Evolutionary conservation across 1,140 invertebrate species (phyloP).

Genomic region (Eumeta japonica): DNA sequence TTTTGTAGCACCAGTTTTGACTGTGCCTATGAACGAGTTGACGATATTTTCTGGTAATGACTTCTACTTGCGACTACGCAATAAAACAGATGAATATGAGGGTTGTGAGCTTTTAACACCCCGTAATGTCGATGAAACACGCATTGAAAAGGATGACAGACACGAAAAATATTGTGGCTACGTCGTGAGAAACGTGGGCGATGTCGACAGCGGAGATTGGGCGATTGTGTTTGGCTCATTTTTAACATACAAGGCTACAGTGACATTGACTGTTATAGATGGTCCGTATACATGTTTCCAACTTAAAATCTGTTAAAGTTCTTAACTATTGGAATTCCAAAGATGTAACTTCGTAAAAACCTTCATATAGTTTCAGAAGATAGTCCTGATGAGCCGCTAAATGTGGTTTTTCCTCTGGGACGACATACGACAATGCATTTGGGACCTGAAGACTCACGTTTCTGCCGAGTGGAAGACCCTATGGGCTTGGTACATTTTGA

Average conservation of each 20-base stretch:
- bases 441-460: constrained; percentile 31
- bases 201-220: constrained; percentile 23
- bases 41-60: constrained; percentile 26
- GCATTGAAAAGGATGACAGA: constrained; percentile 11
- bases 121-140: constrained; percentile 8
- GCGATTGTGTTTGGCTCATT: constrained; percentile 24
- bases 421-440: too few species aligned
- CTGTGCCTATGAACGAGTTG: constrained; percentile 19
- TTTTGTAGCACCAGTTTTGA: too few species aligned
- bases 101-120: constrained; percentile 29
- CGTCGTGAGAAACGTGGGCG: constrained; percentile 16
- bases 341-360: too few species aligned
- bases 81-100: constrained; percentile 16
- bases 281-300: too few species aligned
- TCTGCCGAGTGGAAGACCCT: constrained; percentile 24
- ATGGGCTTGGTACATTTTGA: constrained; percentile 19
- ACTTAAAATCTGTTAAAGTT: too few species aligned
- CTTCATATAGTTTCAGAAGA: too few species aligned
- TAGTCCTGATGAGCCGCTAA: too few species aligned
- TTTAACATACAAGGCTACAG: constrained; percentile 22
- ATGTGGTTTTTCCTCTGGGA: too few species aligned
- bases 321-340: too few species aligned
- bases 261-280: constrained; percentile 23
- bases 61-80: constrained; percentile 23
- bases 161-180: constrained; percentile 22